Evolutionary conservation across 2,113 vertebrate species (phyloP).

Genomic region (Indicator maculatus): DNA sequence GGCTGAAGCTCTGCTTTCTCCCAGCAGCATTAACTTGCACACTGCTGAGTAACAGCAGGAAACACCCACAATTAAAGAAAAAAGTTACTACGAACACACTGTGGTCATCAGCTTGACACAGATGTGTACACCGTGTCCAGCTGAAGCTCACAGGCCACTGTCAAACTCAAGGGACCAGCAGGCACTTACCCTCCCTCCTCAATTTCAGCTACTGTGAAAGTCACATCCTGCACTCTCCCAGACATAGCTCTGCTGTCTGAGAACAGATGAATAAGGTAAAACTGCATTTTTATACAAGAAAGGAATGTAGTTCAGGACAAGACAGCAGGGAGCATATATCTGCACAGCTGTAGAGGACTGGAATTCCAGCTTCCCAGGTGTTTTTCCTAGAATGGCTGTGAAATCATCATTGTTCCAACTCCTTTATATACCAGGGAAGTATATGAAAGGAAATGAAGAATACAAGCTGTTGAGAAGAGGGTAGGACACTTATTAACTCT

Average conservation of each 20-base stretch:
- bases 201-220: background rate
- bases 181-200: background rate
- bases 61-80: background rate
- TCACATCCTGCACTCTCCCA: accelerated
- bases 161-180: background rate
- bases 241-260: accelerated
- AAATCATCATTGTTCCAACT: background rate
- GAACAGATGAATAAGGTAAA: background rate
- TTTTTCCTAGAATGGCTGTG: background rate
- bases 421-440: background rate
- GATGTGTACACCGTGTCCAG: background rate
- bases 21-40: background rate
- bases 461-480: background rate
- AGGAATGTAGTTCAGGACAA: background rate
- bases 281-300: background rate
- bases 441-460: background rate
- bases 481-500: background rate
- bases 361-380: background rate
- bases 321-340: background rate
- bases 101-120: background rate
- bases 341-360: background rate
- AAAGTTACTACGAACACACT: background rate
- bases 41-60: background rate
- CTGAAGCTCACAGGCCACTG: background rate
- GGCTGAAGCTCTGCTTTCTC: background rate